A percentile compares a stretch with the other conserved stretches of the same genome.
These are phyloP conservation scores for Eupristina koningsbergeri DNA, from an alignment of 1,140 invertebrate species.

Conservation along the genomic window DNA sequence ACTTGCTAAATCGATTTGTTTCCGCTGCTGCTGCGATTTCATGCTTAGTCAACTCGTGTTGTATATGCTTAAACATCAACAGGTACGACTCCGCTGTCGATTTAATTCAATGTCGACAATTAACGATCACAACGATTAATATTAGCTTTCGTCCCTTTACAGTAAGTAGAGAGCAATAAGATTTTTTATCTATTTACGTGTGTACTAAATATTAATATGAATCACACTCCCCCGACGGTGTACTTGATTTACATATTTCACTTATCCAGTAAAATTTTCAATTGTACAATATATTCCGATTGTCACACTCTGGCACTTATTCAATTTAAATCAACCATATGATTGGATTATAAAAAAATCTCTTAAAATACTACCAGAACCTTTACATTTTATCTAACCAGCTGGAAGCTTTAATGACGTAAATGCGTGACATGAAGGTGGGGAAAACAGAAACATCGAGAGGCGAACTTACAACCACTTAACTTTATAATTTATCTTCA, in stretches of 20 bases:
- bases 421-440: constrained; percentile 17
- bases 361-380: constrained; percentile 1
- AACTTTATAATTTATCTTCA: constrained; percentile 29
- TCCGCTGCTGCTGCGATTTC: too few species aligned
- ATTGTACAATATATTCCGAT: neutral
- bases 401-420: constrained; percentile 17
- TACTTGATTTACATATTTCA: neutral
- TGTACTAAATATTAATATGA: neutral
- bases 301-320: constrained; percentile 8
- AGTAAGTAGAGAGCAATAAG: neutral
- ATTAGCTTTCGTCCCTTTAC: neutral
- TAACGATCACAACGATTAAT: neutral
- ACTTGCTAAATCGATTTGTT: too few species aligned
- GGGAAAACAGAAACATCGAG: constrained; percentile 18
- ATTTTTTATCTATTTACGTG: neutral
- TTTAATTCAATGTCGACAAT: neutral
- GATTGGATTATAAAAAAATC: constrained; percentile 17
- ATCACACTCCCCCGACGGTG: neutral
- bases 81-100: neutral
- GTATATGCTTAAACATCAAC: neutral
- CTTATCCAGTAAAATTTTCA: neutral
- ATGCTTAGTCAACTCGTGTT: too few species aligned
- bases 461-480: constrained; percentile 17
- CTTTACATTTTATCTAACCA: constrained; percentile 24
- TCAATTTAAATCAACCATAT: constrained; percentile 19